phyloP scores from a whole-genome alignment of 2,797 vertebrate genomes.

The Enteromius thamalakanensis region DNA sequence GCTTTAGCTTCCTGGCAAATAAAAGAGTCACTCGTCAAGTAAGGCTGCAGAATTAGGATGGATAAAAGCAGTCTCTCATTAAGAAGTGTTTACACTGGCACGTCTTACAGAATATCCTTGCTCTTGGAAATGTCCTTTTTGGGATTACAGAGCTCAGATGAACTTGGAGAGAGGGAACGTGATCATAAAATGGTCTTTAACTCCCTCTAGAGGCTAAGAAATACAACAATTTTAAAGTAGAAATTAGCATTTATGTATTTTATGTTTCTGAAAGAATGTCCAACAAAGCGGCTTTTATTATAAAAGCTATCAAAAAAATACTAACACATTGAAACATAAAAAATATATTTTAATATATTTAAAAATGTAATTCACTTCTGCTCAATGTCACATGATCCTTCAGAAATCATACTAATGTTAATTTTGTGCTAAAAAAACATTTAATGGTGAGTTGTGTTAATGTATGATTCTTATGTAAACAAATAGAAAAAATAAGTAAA shows the following conservation, averaged over 20 bases:
- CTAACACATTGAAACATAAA: not conserved
- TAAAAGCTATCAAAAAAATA: not conserved
- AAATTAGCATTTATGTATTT: not conserved
- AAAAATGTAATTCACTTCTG: not conserved
- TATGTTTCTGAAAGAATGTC: not conserved
- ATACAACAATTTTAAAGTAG: not conserved
- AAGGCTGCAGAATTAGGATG: not conserved
- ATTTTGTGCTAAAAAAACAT: not conserved
- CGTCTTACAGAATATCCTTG: not conserved
- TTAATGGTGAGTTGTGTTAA: not conserved
- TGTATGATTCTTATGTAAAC: not conserved
- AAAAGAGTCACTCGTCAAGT: not conserved
- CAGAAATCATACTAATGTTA: not conserved
- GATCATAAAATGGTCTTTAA: slow-evolving; percentile 18
- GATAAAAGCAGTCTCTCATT: not conserved
- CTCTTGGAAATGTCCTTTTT: slow-evolving; percentile 2
- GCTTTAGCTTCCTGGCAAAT: not conserved
- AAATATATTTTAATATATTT: not conserved
- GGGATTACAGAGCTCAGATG: slow-evolving; percentile 12
- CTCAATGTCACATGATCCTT: not conserved
- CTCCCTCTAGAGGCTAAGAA: slow-evolving; percentile 35
- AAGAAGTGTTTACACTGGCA: slow-evolving; percentile 14
- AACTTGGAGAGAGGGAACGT: not conserved
- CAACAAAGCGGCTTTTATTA: not conserved
- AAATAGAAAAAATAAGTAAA: not conserved